Evolutionary conservation across 2,888 invertebrate species (phyloP), one percentile per base, ranked within the genome.

Genomic region (Nowickia ferox): DNA sequence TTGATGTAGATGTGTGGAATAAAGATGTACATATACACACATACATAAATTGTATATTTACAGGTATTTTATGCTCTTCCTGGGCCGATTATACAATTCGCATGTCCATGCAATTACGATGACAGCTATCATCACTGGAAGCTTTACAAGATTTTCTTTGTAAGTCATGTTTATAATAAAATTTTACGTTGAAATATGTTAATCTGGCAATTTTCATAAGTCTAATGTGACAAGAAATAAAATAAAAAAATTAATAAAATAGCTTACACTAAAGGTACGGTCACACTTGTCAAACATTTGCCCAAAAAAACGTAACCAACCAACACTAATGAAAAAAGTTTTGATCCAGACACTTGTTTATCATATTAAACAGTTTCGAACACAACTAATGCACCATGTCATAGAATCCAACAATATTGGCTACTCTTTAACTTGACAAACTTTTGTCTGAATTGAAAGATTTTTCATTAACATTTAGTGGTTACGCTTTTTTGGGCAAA

Each of bases 91-190:
- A 42, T 22, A 17, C 11, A 19, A 42, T 9, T 75, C 11, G 42
- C 11, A 4, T 3, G 19, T 53, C 22, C 40, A 19, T 40, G 19
- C 19, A 10, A 51, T 59, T 9, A 9, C 53, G 15, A 22, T 65
- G 63, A 72, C 63, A 79, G 46, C 11, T 22, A 63, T 79, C 79
- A 72, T 72, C 71, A 79, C 44, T 53, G 53, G 30, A 42, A 78
- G 61, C 61, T 71, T 71, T 38, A 53, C 30, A 65, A 61, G 55
- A 63, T 40, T 55, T 71, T 65, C 63, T 44, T 55, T 55, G 40
- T 55, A 44, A 22, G 30, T 57, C n/a, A 5, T 77, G 61, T 68
- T 77, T 42, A 17, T 10, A n/a, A 51, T 61, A 59, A 69, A 42
- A 68, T 9, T 40, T 8, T 72, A 10, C 38, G 57, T n/a, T 57